Percentiles rank a stretch among this genome's conserved stretches.
These are phyloP conservation scores for Engystomops pustulosus DNA, from an alignment of 2,113 vertebrate species.

Conservation along the genomic window DNA sequence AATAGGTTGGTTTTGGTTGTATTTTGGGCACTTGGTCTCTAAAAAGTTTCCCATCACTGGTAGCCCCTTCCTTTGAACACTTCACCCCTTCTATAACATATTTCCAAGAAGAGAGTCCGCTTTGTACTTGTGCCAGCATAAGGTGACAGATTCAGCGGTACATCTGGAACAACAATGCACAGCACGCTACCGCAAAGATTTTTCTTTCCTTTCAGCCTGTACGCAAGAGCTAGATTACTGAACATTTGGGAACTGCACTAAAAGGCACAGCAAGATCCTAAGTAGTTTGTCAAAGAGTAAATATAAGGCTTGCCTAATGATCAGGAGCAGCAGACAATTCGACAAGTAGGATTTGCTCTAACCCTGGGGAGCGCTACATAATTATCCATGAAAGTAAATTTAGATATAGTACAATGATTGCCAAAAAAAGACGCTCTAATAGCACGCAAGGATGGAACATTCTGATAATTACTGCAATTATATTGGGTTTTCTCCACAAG, in stretches of 20 bases:
- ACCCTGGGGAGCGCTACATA: conserved; percentile 30
- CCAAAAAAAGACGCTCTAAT: conserved; percentile 55
- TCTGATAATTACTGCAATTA: conserved; percentile 57
- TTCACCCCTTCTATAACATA: neutral
- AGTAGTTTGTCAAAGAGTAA: conserved; percentile 53
- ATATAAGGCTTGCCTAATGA: conserved; percentile 53
- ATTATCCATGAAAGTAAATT: conserved; percentile 51
- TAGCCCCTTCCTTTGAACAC: neutral
- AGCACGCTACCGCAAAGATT: conserved; percentile 4
- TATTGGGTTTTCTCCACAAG: conserved; percentile 35
- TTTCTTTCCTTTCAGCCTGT: conserved; percentile 39
- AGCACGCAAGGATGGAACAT: conserved; percentile 41
- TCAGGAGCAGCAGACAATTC: conserved; percentile 35
- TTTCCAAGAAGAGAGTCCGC: neutral
- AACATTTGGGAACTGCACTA: conserved; percentile 48
- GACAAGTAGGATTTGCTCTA: conserved; percentile 42
- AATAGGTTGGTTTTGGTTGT: too few relatives aligned
- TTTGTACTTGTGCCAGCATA: neutral
- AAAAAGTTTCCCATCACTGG: neutral
- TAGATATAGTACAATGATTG: conserved; percentile 49
- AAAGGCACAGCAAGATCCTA: conserved; percentile 45
- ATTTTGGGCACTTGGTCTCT: too few relatives aligned
- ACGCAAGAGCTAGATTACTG: conserved; percentile 27
- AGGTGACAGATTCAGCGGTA: conserved; percentile 14
- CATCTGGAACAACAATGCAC: conserved; percentile 36